Evolutionary conservation across 1,140 invertebrate genomes (phyloP).

Genomic region (Chrysoperla carnea): DNA sequence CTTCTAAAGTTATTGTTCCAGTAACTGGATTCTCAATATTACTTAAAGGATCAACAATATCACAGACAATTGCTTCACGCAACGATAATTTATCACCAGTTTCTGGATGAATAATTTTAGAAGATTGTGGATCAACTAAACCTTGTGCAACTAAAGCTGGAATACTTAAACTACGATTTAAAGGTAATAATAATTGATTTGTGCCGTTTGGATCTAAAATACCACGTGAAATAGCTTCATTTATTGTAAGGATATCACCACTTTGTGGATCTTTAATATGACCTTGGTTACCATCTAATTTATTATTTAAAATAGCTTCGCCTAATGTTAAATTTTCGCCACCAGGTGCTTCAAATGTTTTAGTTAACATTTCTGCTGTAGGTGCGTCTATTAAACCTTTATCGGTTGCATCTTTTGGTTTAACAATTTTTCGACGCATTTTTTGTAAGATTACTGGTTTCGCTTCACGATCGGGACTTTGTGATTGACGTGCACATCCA

Average conservation of each 20-base stretch:
- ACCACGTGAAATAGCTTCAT: constrained; percentile 68
- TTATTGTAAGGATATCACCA: constrained; percentile 59
- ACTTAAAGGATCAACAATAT: constrained; percentile 67
- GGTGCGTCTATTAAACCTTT: constrained; percentile 55
- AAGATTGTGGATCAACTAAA: constrained; percentile 54
- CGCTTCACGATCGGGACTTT: constrained; percentile 34
- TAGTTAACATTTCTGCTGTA: constrained; percentile 49
- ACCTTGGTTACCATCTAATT: constrained; percentile 58
- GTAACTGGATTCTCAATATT: constrained; percentile 36
- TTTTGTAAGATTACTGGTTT: constrained; percentile 61
- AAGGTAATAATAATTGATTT: constrained; percentile 61
- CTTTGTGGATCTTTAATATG: constrained; percentile 66
- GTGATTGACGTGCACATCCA: constrained; percentile 30
- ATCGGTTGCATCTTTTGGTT: constrained; percentile 49
- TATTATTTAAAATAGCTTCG: constrained; percentile 56
- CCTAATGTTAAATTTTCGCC: constrained; percentile 44
- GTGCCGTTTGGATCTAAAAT: constrained; percentile 61
- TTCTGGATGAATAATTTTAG: constrained; percentile 81
- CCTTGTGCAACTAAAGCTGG: constrained; percentile 70
- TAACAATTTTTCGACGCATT: constrained; percentile 52
- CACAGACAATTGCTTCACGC: constrained; percentile 68
- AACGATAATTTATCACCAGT: constrained; percentile 56
- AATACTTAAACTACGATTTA: constrained; percentile 62
- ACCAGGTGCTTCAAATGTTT: constrained; percentile 30
- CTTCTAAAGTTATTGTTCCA: constrained; percentile 48